Conservation (phyloP, 2,888 invertebrate species). For the Chaetoderma sp. region DNA sequence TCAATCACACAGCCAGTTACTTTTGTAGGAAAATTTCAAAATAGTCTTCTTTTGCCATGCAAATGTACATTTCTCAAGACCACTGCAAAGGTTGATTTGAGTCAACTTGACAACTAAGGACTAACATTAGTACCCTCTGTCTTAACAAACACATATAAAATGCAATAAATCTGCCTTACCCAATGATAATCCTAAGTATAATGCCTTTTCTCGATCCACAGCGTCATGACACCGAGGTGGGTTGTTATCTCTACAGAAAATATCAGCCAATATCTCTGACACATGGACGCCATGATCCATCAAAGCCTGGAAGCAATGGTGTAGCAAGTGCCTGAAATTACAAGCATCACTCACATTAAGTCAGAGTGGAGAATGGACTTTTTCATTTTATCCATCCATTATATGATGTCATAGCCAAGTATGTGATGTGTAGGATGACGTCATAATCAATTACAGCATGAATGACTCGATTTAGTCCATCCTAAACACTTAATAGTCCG, state of each 20-base stretch:
- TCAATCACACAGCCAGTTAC: no score
- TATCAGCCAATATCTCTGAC: slow-evolving; percentile 69
- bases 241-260: slow-evolving; percentile 53
- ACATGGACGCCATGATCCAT: slow-evolving; percentile 77
- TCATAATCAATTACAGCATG: not conserved
- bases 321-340: slow-evolving; percentile 73
- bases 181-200: slow-evolving; percentile 65
- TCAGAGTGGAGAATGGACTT: not conserved
- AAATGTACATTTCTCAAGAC: no score
- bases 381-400: no score
- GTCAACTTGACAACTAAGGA: not conserved
- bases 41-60: no score
- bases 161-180: slow-evolving; percentile 55
- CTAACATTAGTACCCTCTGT: not conserved
- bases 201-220: slow-evolving; percentile 46
- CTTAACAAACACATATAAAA: not conserved
- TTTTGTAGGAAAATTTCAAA: no score
- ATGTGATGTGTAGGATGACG: no score
- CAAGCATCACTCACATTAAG: not conserved
- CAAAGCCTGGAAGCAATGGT: slow-evolving; percentile 79
- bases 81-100: no score
- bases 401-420: not conserved
- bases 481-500: no score
- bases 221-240: slow-evolving; percentile 5
- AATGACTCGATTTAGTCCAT: not conserved